Evolutionary conservation across 2,797 vertebrate species (phyloP), one percentile per base, ranked within the genome.

Genomic region (Neosalanx taihuensis): DNA sequence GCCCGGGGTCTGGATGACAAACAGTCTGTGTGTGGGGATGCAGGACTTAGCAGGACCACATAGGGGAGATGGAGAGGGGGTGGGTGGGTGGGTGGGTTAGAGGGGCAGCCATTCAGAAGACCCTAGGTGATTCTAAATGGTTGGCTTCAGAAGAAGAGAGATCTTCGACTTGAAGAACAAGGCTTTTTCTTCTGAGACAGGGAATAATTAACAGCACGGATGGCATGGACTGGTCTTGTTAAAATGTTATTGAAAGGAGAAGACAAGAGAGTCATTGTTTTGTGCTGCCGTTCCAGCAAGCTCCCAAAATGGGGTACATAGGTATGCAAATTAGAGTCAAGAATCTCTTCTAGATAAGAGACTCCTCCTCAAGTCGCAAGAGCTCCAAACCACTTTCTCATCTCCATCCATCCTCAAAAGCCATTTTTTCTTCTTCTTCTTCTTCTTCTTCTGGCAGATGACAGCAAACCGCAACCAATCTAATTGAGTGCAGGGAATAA

Each of bases 401-500:
- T 71, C 57, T 46, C 67, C 67, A 72, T 60, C 37, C 77, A 20
- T 23, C 3, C 30, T 73, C 58, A 72, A 63, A 77, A 76, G 62
- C 73, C 9, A 49, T 12, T 64, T 33, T 37, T 37, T 7, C n/a
- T n/a, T n/a, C n/a, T n/a, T n/a, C n/a, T 6, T 37, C 12, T 46
- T 37, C 1, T 37, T 37, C 9, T 37, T 37, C 33, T 37, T 60
- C 81, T 88, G 77, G 85, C 83, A 80, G 77, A 56, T 67, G 72
- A 13, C 68, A 51, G 29, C 9, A 73, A 82, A 85, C 86, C 87
- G 77, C 74, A 85, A 87, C 84, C 81, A 65, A 58, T 81, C 67
- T 89, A 88, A 89, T 83, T 86, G 79, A 81, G 83, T 74, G 59
- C 79, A 75, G 84, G 76, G 79, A 78, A 72, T 58, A 64, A 72